Evolutionary conservation across 1,140 invertebrate genomes (phyloP).

Genomic region (Heliconius himera): DNA sequence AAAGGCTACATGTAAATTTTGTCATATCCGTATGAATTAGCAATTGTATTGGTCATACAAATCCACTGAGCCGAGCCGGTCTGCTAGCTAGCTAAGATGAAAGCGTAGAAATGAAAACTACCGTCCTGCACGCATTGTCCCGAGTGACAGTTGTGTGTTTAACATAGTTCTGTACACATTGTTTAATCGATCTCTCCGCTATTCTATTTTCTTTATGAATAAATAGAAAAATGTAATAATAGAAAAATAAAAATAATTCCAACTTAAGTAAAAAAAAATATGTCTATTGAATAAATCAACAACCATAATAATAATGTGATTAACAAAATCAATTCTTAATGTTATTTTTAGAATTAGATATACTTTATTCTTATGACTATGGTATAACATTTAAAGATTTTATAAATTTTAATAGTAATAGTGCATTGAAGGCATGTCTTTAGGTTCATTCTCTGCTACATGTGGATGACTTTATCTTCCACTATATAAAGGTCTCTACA

Average conservation of each 20-base stretch:
- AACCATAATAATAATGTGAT: no score
- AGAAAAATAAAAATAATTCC: no score
- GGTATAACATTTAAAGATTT: no score
- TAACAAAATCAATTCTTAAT: no score
- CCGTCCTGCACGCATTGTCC: conserved; percentile 7
- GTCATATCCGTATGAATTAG: not conserved
- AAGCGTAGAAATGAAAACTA: conserved; percentile 5
- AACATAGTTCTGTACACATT: not conserved
- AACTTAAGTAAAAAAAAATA: no score
- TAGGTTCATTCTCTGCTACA: not conserved
- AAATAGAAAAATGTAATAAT: not conserved
- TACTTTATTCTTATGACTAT: no score
- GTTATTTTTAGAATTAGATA: no score
- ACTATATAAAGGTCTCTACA: not conserved
- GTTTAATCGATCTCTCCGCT: not conserved
- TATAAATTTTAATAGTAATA: not conserved
- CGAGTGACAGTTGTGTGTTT: not conserved
- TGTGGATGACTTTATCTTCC: conserved; percentile 2
- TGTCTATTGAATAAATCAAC: no score
- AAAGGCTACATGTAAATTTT: not conserved
- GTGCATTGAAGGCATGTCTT: not conserved
- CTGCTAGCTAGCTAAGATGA: not conserved
- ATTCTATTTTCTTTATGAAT: not conserved
- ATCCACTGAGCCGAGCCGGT: not conserved
- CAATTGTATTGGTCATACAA: conserved; percentile 6